Base-by-base conservation (phyloP, 2,797 vertebrate genomes). In the Trachops cirrhosus region DNA sequence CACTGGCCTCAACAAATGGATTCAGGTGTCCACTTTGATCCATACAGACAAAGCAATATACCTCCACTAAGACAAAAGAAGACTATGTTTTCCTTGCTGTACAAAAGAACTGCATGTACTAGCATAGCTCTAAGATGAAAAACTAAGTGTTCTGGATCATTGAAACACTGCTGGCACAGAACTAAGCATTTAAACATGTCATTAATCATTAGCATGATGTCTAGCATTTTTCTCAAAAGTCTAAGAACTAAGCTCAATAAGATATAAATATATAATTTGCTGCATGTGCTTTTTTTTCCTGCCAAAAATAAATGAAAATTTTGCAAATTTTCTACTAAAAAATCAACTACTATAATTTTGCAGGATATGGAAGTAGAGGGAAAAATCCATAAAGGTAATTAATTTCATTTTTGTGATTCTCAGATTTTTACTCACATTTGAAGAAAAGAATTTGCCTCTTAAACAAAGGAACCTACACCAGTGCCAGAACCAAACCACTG, bases 261-360 rank as follows among this genome's bases (percentile, higher is more conserved):
- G 77, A 86, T 57, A 52, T 52, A 77, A 44, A 21, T 64, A 77
- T 84, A 46, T 82, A 92, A 62, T 84, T 94, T 95, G 82, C 74
- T 91, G 78, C 57, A 71, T 79, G 95, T 88, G 78, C 54, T 80
- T 95, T 75, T 64, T 77, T 73, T 26, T 29, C 24, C n/a, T 74
- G 19, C 12, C 19, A 91, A 48, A 77, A 64, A 39, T n/a, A 46
- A 67, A 86, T 54, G 44, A 62, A 62, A 29, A 62, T 62, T 62
- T 62, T 62, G 59, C 26, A 62, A 26, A 14, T 62, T 62, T 94
- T 94, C 18, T 91, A 29, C 78, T 78, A 26, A 62, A 88, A 88
- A 97, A 96, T 96, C 83, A 92, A 94, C 44, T 71, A 22, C 46
- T 96, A 1, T 94, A 64, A 86, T 92, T 91, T 86, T 96, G 39